phyloP scores from a whole-genome alignment of 2,888 invertebrate genomes.

The Marronus borbonicus region DNA sequence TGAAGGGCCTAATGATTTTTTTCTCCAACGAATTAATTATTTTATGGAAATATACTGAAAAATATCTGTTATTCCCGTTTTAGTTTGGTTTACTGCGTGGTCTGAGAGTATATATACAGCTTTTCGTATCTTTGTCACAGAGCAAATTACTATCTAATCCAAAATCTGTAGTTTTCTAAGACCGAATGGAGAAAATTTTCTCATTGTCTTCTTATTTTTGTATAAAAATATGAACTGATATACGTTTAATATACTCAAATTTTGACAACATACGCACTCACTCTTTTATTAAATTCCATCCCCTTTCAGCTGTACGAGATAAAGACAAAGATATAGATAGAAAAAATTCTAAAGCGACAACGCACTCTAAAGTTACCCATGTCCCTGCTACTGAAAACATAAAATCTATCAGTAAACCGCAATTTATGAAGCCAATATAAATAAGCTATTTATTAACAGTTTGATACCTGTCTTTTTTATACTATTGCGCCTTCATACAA shows the following conservation, averaged over 20 bases:
- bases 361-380: constrained; percentile 59
- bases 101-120: too few relatives aligned
- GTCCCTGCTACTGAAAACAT: constrained; percentile 56
- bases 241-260: constrained; percentile 33
- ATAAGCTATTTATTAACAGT: constrained; percentile 31
- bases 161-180: too few relatives aligned
- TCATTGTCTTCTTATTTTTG: too few relatives aligned
- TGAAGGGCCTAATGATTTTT: too few relatives aligned
- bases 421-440: constrained; percentile 44
- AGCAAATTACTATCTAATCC: too few relatives aligned
- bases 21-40: too few relatives aligned
- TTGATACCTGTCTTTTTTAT: constrained; percentile 28
- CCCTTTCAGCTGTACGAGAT: constrained; percentile 67
- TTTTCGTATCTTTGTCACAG: too few relatives aligned
- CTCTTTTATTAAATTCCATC: constrained; percentile 37
- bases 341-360: constrained; percentile 68
- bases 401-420: constrained; percentile 56
- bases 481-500: constrained; percentile 38
- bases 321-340: constrained; percentile 67
- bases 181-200: too few relatives aligned
- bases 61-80: too few relatives aligned
- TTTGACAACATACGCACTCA: constrained; percentile 27
- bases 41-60: too few relatives aligned
- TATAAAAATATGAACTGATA: too few relatives aligned
- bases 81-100: too few relatives aligned